A percentile compares a stretch with the other conserved stretches of the same genome.
Evolutionary conservation across 2,888 invertebrate species (phyloP).

Genomic region (Trypoxylon attenuatum): DNA sequence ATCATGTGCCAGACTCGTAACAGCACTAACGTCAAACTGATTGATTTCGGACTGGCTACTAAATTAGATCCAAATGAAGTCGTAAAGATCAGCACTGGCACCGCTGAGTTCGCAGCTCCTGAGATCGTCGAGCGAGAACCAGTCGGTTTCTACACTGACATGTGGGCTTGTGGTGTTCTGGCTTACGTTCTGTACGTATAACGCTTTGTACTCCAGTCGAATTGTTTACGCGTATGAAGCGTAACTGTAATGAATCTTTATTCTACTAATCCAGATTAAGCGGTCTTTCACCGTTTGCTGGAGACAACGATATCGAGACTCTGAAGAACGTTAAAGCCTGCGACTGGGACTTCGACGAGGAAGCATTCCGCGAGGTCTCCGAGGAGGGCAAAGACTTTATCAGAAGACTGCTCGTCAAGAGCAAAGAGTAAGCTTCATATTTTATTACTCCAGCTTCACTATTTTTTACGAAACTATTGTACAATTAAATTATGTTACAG

Average conservation of each 20-base stretch:
- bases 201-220: neutral
- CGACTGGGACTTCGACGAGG: conserved; percentile 99
- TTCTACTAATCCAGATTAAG: conserved; percentile 86
- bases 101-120: conserved; percentile 99
- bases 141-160: conserved; percentile 99
- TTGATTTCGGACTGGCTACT: conserved; percentile 99
- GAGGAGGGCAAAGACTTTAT: conserved; percentile 99
- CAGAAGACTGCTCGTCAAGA: conserved; percentile 90
- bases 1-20: conserved; percentile 99
- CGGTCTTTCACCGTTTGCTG: conserved; percentile 98
- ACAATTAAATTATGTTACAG: conserved; percentile 74
- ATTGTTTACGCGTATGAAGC: neutral
- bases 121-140: conserved; percentile 99
- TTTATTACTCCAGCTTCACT: neutral
- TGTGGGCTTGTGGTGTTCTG: conserved; percentile 99
- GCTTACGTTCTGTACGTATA: conserved; percentile 95
- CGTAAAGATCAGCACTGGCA: conserved; percentile 99
- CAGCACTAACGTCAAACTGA: conserved; percentile 97
- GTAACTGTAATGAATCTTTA: neutral
- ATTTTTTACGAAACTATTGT: too few species aligned
- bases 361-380: conserved; percentile 94
- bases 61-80: conserved; percentile 98
- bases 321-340: conserved; percentile 98
- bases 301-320: conserved; percentile 98
- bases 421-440: conserved; percentile 88